A percentile compares a stretch with the other conserved stretches of the same genome.
Conservation (phyloP, 2,113 vertebrate genomes). For the Bos javanicus region DNA sequence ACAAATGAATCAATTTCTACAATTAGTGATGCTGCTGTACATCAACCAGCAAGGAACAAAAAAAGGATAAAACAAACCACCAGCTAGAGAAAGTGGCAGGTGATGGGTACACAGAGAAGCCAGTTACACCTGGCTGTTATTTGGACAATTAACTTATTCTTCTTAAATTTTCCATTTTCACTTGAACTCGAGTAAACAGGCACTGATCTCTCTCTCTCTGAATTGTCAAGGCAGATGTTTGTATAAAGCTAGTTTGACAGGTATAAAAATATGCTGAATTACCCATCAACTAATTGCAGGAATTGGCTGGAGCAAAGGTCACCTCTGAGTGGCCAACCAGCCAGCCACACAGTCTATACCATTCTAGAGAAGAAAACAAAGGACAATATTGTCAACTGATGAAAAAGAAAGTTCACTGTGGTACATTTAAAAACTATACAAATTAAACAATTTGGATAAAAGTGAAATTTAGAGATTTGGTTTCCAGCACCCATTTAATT, state of each 20-base stretch:
- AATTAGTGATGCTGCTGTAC: conserved; percentile 60
- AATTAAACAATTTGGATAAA: neutral
- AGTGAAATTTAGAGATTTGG: conserved; percentile 31
- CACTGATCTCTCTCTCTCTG: conserved; percentile 20
- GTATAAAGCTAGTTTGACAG: conserved; percentile 58
- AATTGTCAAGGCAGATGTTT: conserved; percentile 56
- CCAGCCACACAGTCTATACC: neutral
- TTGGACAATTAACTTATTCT: conserved; percentile 30
- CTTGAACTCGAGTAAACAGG: conserved; percentile 34
- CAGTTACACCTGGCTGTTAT: conserved; percentile 17
- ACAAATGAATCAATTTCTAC: conserved; percentile 57
- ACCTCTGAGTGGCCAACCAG: conserved; percentile 25
- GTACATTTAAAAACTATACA: conserved; percentile 26
- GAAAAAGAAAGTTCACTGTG: neutral
- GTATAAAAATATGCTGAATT: conserved; percentile 69
- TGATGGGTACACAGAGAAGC: neutral
- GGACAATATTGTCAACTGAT: neutral
- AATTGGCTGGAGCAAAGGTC: conserved; percentile 50
- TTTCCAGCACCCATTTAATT: conserved; percentile 30
- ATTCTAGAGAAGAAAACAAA: conserved; percentile 49
- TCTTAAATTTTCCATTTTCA: conserved; percentile 54
- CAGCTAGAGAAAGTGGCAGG: conserved; percentile 29
- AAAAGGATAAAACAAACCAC: conserved; percentile 18
- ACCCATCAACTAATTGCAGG: conserved; percentile 45
- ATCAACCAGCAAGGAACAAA: conserved; percentile 22